Evolutionary conservation across 1,140 invertebrate genomes (phyloP).

Genomic region (Dinothrombium tinctorium): DNA sequence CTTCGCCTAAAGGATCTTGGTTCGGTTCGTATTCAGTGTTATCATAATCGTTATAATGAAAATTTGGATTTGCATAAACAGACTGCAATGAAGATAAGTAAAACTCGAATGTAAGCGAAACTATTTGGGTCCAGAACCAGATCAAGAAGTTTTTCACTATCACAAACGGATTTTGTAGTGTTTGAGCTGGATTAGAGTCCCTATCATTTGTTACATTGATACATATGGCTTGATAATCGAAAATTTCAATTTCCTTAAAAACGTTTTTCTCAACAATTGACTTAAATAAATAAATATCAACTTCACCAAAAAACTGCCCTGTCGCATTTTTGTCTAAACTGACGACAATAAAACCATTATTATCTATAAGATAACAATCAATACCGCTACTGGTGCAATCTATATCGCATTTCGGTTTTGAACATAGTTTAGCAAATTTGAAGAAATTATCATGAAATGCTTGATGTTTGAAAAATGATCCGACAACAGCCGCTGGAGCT

Average conservation of each 20-base stretch:
- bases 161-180: slow-evolving; percentile 17
- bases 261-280: slow-evolving; percentile 67
- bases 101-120: neutral
- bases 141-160: slow-evolving; percentile 9
- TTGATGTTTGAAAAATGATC: slow-evolving; percentile 22
- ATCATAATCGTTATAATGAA: too few species aligned
- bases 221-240: slow-evolving; percentile 68
- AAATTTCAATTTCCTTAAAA: slow-evolving; percentile 56
- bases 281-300: slow-evolving; percentile 80
- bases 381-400: slow-evolving; percentile 33
- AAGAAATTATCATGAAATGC: slow-evolving; percentile 18
- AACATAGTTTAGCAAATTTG: slow-evolving; percentile 16
- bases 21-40: too few species aligned
- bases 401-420: slow-evolving; percentile 11
- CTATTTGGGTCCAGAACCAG: slow-evolving; percentile 10
- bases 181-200: slow-evolving; percentile 20
- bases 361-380: slow-evolving; percentile 74
- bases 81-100: too few species aligned
- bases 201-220: slow-evolving; percentile 37
- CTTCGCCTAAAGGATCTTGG: too few species aligned
- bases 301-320: slow-evolving; percentile 55
- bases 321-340: too few species aligned
- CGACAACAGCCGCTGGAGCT: slow-evolving; percentile 69
- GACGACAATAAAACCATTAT: slow-evolving; percentile 77
- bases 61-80: too few species aligned